phyloP scores from a whole-genome alignment of 2,797 vertebrate species.

The Crypturellus tataupa region DNA sequence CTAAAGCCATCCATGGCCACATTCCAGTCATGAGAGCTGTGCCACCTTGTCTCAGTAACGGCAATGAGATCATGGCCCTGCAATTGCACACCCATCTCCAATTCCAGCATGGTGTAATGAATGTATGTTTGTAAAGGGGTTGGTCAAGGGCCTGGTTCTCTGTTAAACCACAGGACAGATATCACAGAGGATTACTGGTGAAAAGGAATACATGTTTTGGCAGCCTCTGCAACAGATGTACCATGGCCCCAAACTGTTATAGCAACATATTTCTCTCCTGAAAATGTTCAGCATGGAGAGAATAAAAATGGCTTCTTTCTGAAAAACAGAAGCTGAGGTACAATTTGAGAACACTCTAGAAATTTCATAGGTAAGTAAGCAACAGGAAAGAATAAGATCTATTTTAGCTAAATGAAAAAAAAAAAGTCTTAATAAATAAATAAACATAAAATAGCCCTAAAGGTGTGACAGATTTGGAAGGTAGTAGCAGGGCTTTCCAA shows the following conservation, averaged over 20 bases:
- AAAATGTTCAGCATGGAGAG: not conserved
- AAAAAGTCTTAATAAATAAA: not conserved
- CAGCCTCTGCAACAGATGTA: not conserved
- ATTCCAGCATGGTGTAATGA: not conserved
- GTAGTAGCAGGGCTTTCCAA: not conserved
- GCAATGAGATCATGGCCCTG: too few relatives aligned
- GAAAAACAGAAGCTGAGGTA: not conserved
- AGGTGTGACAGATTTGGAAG: not conserved
- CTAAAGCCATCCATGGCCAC: too few relatives aligned
- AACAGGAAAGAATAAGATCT: not conserved
- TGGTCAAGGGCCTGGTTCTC: not conserved
- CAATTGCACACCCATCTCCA: too few relatives aligned
- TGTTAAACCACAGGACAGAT: not conserved
- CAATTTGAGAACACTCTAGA: not conserved
- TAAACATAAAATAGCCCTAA: not conserved
- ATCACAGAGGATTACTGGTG: fast-evolving
- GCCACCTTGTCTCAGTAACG: too few relatives aligned
- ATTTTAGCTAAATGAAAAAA: not conserved
- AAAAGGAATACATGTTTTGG: not conserved
- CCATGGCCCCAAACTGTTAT: not conserved
- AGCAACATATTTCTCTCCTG: not conserved
- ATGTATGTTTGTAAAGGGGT: not conserved
- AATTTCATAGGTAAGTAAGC: not conserved
- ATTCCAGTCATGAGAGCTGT: too few relatives aligned
- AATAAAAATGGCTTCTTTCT: not conserved